Base-by-base conservation (phyloP, 2,113 vertebrate genomes). In the Microcebus griseorufus region DNA sequence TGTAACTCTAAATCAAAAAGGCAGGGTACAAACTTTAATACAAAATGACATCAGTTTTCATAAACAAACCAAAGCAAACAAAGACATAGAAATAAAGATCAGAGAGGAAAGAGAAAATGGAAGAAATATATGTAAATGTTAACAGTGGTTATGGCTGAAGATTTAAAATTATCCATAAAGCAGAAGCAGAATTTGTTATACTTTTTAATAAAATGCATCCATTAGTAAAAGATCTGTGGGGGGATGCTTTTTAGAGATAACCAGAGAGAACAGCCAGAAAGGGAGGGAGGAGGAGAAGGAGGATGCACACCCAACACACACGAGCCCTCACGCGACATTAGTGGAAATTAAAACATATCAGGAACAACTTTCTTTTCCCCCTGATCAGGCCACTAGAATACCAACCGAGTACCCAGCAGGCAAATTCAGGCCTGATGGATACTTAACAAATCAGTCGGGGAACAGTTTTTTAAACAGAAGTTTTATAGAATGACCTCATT, bases 401-500 rank as follows among this genome's bases (percentile, higher is more conserved):
- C 62, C 58, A 72, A 39, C 72, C 42, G 4, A 85, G 34, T 39
- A 45, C 25, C 14, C 37, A 20, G 51, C 51, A 70, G 80, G 34
- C 75, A 83, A 93, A 95, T 51, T 89, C 39, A 69, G 0, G 0
- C 37, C 67, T 80, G 14, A 55, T 10, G 9, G 39, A 58, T 80
- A n/a, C n/a, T 80, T 92, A 62, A 75, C 51, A 80, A 96, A 89
- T 75, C 80, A 94, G 69, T 64, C 32, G 0, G 90, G 78, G 62
- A 96, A 93, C 79, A 94, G 86, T 95, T 96, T 97, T 94, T 97
- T 94, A 93, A 75, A 86, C 48, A 79, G 58, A 84, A 13, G 29
- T 93, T 90, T 94, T 94, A 94, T 90, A 39, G 94, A 92, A 88
- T 90, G 88, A 96, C 65, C 70, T 92, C 84, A 97, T 90, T 94